Conservation (phyloP, 2,113 vertebrate genomes). For the Tyrannus savana region DNA sequence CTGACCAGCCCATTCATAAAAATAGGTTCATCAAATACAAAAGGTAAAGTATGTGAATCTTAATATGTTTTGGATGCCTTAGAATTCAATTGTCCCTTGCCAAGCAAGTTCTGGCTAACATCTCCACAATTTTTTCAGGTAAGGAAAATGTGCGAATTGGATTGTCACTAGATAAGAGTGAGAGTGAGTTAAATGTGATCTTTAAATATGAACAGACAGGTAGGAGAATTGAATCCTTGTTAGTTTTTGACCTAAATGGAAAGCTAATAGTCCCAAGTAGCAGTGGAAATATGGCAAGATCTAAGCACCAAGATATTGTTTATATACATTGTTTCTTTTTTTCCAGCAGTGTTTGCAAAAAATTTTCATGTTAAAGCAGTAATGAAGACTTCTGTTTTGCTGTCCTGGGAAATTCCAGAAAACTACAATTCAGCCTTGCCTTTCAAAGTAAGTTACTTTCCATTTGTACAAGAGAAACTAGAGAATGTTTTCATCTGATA, state of each 20-base stretch:
- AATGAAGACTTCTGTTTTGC: conserved; percentile 96
- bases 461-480: neutral
- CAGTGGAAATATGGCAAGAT: conserved; percentile 15
- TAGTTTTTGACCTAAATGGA: neutral
- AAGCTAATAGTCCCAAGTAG: neutral
- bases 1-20: conserved; percentile 75
- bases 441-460: conserved; percentile 89
- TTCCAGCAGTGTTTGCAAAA: conserved; percentile 99
- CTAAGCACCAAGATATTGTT: conserved; percentile 74
- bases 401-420: conserved; percentile 98
- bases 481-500: neutral
- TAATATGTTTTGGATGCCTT: conserved; percentile 74
- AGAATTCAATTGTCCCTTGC: conserved; percentile 72
- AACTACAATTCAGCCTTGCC: conserved; percentile 98
- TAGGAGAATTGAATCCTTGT: conserved; percentile 54
- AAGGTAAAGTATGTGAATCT: conserved; percentile 83
- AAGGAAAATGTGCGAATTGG: conserved; percentile 66
- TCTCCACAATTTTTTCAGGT: conserved; percentile 74
- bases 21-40: conserved; percentile 75
- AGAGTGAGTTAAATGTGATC: conserved; percentile 33
- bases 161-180: conserved; percentile 25
- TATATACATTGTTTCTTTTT: conserved; percentile 93
- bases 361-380: conserved; percentile 99
- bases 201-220: conserved; percentile 61
- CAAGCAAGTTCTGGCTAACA: conserved; percentile 74